Conservation (phyloP, 2,113 vertebrate species). For the Castor canadensis region DNA sequence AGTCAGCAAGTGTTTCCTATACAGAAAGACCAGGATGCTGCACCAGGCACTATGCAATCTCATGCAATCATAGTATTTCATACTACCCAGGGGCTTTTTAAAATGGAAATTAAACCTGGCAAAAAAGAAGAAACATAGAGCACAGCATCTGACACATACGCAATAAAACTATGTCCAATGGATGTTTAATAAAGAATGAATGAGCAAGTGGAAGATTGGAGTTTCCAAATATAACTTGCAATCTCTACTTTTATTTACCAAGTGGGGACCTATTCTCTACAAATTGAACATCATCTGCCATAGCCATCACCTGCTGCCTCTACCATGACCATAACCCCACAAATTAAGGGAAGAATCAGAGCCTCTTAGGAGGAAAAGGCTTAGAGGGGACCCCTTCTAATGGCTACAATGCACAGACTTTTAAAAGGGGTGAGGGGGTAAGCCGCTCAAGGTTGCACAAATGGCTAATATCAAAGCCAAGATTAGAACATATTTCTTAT, state of each 20-base stretch:
- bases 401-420: not conserved
- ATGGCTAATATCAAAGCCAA: not conserved
- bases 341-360: not conserved
- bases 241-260: not conserved
- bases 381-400: not conserved
- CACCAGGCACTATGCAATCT: too few relatives aligned
- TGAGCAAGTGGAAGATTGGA: not conserved
- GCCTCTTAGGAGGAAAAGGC: not conserved
- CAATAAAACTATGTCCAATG: not conserved
- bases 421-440: not conserved
- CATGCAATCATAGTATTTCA: not conserved
- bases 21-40: not conserved
- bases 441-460: not conserved
- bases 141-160: not conserved
- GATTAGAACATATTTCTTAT: not conserved
- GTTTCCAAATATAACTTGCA: not conserved
- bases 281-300: not conserved
- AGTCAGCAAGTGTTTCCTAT: not conserved
- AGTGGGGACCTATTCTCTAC: not conserved
- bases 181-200: not conserved
- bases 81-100: not conserved
- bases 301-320: not conserved
- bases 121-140: not conserved
- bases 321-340: not conserved
- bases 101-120: not conserved